Evolutionary conservation across 1,140 invertebrate species (phyloP), one percentile per base, ranked within the genome.

Genomic region (Dufourea novaeangliae): DNA sequence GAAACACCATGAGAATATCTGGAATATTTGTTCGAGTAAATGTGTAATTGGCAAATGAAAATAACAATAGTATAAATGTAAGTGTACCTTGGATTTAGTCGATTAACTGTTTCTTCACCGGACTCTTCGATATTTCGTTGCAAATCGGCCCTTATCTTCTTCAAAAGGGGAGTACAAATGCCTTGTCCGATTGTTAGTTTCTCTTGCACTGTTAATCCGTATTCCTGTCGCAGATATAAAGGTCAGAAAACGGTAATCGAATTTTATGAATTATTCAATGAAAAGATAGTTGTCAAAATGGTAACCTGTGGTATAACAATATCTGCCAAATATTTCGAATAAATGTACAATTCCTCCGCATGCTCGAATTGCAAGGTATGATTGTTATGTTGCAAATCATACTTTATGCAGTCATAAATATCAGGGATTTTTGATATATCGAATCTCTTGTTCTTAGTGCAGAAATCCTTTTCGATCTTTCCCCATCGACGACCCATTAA

Each of bases 321-420:
- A 92, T 99, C 98, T 3, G 98, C 98, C 73, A 99, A 92, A 88
- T 98, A 98, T 92, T 99, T 99, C 0, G 98, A 97, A 91, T 97
- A 97, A 44, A 97, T 97, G 88, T 99, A 99, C 25, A 99, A 93
- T 90, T 99, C 98, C 90, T 99, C 97, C 1, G 98, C 96, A 89
- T 97, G 95, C 85, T 98, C 96, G 91, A 98, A 99, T 90, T 99
- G 97, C 84, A 99, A 89, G 0, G 97, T 98, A 89, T 98, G 96
- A 88, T 98, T 97, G 92, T 99, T 99, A 89, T 99, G 99, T 88
- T 99, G 98, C 74, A 99, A 91, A 93, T 99, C 99, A 89, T 99
- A 99, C 88, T 99, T 99, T 83, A 99, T 99, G 90, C 98, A 99
- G 93, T 99, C 99, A 89, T 99, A 99, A 82, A 99, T 99, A 91